Evolutionary conservation across 2,797 vertebrate species (phyloP).

Genomic region (Poeciliopsis turneri): DNA sequence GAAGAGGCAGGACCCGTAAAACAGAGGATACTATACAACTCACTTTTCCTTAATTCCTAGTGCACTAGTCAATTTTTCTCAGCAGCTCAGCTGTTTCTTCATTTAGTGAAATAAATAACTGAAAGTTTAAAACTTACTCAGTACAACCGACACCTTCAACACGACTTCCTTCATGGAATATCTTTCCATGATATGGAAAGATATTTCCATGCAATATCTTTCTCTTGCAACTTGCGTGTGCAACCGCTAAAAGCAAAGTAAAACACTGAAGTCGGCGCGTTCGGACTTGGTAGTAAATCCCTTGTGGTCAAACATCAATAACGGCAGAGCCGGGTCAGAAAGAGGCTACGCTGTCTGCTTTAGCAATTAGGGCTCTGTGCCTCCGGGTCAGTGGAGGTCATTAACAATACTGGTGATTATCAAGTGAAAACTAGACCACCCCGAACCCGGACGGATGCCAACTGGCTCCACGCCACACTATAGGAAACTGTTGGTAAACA

Average conservation of each 20-base stretch:
- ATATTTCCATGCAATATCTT: slow-evolving; percentile 14
- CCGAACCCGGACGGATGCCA: slow-evolving; percentile 42
- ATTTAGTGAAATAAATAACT: slow-evolving; percentile 57
- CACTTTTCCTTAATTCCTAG: slow-evolving; percentile 24
- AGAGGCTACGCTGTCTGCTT: slow-evolving; percentile 73
- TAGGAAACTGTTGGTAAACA: slow-evolving; percentile 50
- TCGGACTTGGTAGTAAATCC: slow-evolving; percentile 30
- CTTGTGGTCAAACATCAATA: slow-evolving; percentile 57
- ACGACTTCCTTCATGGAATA: slow-evolving; percentile 37
- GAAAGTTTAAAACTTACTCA: slow-evolving; percentile 45
- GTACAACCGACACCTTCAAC: slow-evolving; percentile 48
- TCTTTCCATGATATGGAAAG: too few relatives aligned
- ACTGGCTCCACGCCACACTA: slow-evolving; percentile 33
- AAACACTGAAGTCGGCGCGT: slow-evolving; percentile 16
- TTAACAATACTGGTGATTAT: slow-evolving; percentile 76
- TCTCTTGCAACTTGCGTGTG: not conserved
- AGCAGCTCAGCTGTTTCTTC: slow-evolving; percentile 47
- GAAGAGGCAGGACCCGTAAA: slow-evolving; percentile 48
- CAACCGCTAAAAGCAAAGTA: not conserved
- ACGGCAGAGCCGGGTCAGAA: slow-evolving; percentile 69
- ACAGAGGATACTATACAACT: slow-evolving; percentile 39
- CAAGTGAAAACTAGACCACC: slow-evolving; percentile 48
- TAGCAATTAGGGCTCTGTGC: slow-evolving; percentile 70
- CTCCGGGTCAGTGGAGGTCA: slow-evolving; percentile 71
- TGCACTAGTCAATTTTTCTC: slow-evolving; percentile 22